A percentile compares a stretch with the other conserved stretches of the same genome.
phyloP scores from a whole-genome alignment of 2,888 invertebrate species.

The Cryptocephalus moraei region DNA sequence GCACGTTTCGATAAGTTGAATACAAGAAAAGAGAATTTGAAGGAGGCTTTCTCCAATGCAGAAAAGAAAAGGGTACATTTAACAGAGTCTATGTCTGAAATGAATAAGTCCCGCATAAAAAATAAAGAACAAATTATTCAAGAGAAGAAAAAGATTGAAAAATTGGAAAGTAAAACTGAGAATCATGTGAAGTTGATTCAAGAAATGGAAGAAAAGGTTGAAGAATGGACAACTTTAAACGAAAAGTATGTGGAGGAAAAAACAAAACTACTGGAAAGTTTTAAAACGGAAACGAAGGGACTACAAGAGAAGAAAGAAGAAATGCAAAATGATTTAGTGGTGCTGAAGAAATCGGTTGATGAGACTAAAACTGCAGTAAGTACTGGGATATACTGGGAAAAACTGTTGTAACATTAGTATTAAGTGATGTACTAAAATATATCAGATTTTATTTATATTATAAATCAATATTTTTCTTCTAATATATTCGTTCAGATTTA shows the following conservation, averaged over 20 bases:
- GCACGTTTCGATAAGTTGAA: conserved; percentile 35
- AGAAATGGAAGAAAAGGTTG: conserved; percentile 46
- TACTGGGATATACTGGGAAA: conserved; percentile 1
- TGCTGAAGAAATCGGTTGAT: conserved; percentile 58
- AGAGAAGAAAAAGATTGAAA: conserved; percentile 58
- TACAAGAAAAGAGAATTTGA: conserved; percentile 23
- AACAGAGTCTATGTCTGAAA: conserved; percentile 55
- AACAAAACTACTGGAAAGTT: conserved; percentile 47
- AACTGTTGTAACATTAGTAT: too few species aligned
- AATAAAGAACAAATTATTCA: conserved; percentile 56
- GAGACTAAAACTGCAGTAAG: conserved; percentile 52
- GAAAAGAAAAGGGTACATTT: conserved; percentile 56
- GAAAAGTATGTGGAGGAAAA: conserved; percentile 47
- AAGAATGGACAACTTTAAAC: conserved; percentile 45
- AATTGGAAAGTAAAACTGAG: conserved; percentile 50
- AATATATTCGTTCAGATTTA: too few species aligned
- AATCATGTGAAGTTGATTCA: conserved; percentile 16
- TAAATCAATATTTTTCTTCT: too few species aligned
- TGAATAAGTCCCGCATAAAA: conserved; percentile 66
- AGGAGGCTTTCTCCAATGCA: conserved; percentile 50
- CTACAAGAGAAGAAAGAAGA: conserved; percentile 62
- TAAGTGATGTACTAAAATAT: neutral
- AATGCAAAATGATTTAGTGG: conserved; percentile 57
- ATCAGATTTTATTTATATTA: conserved; percentile 1
- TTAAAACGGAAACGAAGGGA: conserved; percentile 57